A percentile compares a stretch with the other conserved stretches of the same genome.
Conservation (phyloP, 2,113 vertebrate genomes). For the Archilochus colubris region DNA sequence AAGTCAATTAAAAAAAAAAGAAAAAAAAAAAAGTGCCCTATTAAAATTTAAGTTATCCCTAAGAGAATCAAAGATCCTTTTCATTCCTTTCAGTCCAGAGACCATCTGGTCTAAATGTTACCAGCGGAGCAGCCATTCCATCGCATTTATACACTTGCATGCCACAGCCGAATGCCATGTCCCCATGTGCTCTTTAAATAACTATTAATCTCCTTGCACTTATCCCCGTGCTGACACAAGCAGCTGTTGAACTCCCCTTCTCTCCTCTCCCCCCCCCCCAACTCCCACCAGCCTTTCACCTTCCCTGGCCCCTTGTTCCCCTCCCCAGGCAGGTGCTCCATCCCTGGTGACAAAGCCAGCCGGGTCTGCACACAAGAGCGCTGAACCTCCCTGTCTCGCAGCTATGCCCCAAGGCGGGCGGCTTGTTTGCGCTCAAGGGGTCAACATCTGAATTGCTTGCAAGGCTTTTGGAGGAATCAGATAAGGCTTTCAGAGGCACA, state of each 20-base stretch:
- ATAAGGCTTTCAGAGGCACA: constrained; percentile 77
- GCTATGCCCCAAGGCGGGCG: constrained; percentile 55
- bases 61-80: constrained; percentile 24
- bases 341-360: constrained; percentile 45
- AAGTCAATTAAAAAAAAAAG: not conserved
- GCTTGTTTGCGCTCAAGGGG: constrained; percentile 76
- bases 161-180: constrained; percentile 82
- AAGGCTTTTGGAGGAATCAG: constrained; percentile 70
- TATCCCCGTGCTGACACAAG: constrained; percentile 82
- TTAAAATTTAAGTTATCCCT: constrained; percentile 35
- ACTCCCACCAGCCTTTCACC: constrained; percentile 25
- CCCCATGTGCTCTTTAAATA: constrained; percentile 85
- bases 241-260: constrained; percentile 81
- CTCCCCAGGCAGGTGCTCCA: constrained; percentile 74
- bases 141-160: constrained; percentile 84
- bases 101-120: constrained; percentile 74
- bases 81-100: constrained; percentile 74
- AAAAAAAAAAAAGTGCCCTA: not conserved
- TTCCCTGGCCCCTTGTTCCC: not conserved
- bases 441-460: constrained; percentile 75
- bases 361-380: not conserved
- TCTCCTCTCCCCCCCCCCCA: not conserved
- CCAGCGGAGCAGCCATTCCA: constrained; percentile 75
- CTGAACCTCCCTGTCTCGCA: constrained; percentile 25
- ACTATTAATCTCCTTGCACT: constrained; percentile 88